Conservation (phyloP, 2,113 vertebrate genomes). For the Loxodonta africana region DNA sequence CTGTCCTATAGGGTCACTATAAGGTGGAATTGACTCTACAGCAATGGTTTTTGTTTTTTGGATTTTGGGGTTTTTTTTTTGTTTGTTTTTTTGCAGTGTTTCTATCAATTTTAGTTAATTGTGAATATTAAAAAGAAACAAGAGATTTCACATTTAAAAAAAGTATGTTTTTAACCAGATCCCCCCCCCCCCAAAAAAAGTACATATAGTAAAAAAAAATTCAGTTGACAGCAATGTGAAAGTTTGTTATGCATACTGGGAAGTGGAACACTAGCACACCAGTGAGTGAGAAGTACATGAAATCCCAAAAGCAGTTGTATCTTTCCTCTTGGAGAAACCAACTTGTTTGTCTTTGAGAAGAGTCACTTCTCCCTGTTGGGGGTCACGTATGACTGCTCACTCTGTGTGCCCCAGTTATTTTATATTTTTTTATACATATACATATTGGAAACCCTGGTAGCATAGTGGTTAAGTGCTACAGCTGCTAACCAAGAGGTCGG, state of each 20-base stretch:
- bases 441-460: no score
- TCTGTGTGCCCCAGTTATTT: background rate
- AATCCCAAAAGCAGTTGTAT: background rate
- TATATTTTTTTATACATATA: no score
- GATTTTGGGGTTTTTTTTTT: no score
- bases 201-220: background rate
- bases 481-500: no score
- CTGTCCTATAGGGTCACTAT: no score
- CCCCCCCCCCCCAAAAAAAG: background rate
- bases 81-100: no score
- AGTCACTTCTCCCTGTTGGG: background rate
- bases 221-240: background rate
- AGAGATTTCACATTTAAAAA: no score
- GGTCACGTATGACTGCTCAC: background rate
- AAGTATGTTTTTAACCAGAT: background rate
- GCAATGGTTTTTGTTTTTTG: no score
- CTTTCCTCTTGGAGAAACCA: background rate
- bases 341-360: background rate
- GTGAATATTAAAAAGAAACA: no score
- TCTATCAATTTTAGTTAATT: no score
- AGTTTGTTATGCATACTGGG: background rate
- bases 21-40: no score
- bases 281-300: background rate
- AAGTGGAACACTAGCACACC: background rate
- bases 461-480: no score